Conservation (phyloP, 2,113 vertebrate genomes). For the Halcyon senegalensis region DNA sequence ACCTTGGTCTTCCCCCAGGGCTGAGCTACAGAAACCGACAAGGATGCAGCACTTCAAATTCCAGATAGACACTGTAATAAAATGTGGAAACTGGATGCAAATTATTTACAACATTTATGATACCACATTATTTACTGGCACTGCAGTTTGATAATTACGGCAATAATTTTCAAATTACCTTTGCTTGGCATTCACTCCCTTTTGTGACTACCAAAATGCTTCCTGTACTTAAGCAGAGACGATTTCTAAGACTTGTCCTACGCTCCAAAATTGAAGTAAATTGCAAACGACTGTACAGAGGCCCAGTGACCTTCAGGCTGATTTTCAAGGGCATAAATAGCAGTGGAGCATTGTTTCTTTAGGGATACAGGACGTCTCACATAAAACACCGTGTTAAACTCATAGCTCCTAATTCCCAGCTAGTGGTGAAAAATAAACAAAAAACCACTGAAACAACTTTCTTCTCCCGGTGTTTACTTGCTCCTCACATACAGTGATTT, state of each 20-base stretch:
- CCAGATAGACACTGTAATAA: not conserved
- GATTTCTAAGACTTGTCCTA: not conserved
- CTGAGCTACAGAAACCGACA: not conserved
- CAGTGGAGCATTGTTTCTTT: not conserved
- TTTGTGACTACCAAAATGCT: not conserved
- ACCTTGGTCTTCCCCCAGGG: not conserved
- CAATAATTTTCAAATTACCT: constrained; percentile 48
- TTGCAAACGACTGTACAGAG: not conserved
- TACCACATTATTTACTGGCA: constrained; percentile 35
- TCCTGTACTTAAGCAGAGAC: not conserved
- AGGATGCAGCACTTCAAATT: not conserved
- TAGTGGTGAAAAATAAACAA: not conserved
- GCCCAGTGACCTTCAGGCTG: not conserved
- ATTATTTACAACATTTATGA: constrained; percentile 33
- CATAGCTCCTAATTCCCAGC: not conserved
- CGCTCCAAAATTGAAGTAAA: not conserved
- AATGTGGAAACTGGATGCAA: constrained; percentile 24
- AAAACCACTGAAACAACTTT: not conserved
- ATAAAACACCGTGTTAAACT: not conserved
- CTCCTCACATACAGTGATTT: not conserved
- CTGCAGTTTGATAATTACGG: constrained; percentile 5
- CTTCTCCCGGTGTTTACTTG: not conserved
- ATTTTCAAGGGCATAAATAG: not conserved
- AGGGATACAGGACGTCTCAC: not conserved
- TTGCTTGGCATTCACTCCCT: not conserved